phyloP scores from a whole-genome alignment of 2,888 invertebrate genomes.

The Mythimna vitellina region DNA sequence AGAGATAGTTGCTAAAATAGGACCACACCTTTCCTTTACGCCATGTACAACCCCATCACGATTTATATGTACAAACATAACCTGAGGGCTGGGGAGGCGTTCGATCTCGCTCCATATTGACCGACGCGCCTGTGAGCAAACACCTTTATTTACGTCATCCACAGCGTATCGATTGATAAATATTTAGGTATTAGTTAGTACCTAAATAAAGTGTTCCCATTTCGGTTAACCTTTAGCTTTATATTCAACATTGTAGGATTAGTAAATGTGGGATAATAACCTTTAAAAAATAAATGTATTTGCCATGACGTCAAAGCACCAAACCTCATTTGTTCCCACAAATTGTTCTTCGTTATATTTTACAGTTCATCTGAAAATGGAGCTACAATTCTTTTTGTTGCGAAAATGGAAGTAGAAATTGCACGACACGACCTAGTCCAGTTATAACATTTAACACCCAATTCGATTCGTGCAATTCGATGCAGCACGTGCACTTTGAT shows the following conservation, averaged over 20 bases:
- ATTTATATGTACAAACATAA: slow-evolving; percentile 48
- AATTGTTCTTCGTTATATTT: slow-evolving; percentile 8
- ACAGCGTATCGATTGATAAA: slow-evolving; percentile 35
- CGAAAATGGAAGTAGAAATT: slow-evolving; percentile 36
- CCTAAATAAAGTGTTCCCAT: slow-evolving; percentile 30
- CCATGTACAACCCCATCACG: slow-evolving; percentile 2
- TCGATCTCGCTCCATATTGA: slow-evolving; percentile 44
- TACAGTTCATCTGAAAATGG: slow-evolving; percentile 33
- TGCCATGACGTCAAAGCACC: slow-evolving; percentile 5
- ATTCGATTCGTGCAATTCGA: slow-evolving; percentile 25
- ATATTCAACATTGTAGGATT: slow-evolving; percentile 20
- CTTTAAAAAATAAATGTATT: slow-evolving; percentile 25
- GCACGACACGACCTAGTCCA: slow-evolving; percentile 18
- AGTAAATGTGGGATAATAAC: slow-evolving; percentile 38
- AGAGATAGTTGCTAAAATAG: too few relatives aligned
- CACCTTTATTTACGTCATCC: slow-evolving; percentile 56
- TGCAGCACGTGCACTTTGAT: too few relatives aligned
- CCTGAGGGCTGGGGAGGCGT: slow-evolving; percentile 21
- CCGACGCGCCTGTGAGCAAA: slow-evolving; percentile 51
- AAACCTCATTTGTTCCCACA: slow-evolving; percentile 2
- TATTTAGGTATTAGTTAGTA: slow-evolving; percentile 28
- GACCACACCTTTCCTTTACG: too few relatives aligned
- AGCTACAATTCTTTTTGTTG: slow-evolving; percentile 26
- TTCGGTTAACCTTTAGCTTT: slow-evolving; percentile 42
- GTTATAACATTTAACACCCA: slow-evolving; percentile 29